Evolutionary conservation across 2,113 vertebrate genomes (phyloP), one percentile per base, ranked within the genome.

Genomic region (Emydocephalus ijimae): DNA sequence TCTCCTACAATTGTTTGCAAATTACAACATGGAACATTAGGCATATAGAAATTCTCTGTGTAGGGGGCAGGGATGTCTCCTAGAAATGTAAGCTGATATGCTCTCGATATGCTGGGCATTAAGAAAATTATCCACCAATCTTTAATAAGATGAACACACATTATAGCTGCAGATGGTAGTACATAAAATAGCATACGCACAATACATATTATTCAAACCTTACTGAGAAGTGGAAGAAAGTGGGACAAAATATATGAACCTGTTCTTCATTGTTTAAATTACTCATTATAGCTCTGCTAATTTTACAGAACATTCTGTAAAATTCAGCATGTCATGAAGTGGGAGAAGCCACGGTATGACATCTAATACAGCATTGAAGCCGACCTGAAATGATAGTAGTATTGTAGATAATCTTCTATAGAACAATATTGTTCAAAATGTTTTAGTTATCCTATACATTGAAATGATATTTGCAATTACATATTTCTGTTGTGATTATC

Each of bases 91-190:
- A 61, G n/a, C 21, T 56, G 12, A 21, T 34, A 85, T 15, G 12
- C 10, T 48, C 18, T 34, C 21, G 56, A 23, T 89, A 39, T 24
- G 52, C 52, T 57, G 20, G 85, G 39, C 20, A 48, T 59, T 21
- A 45, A 29, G 91, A 50, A 57, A 11, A 94, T 0, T 0, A 21
- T 18, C 29, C 64, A 69, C 29, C 50, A 86, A 85, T 90, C 55
- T 89, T 92, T 74, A 59, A 10, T 91, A 86, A 85, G 26, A 94
- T 4, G 57, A 24, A 0, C 0, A 23, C n/a, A 3, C 29, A 15
- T 48, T 74, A 45, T 48, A 2, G 0, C 0, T 0, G 4, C 0
- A 0, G 85, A 56, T 87, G 86, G 89, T 0, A 0, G 45, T 50
- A 10, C 5, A 1, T 54, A 7, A 91, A 94, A 43, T 81, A 87